Base-by-base conservation (phyloP, 2,797 vertebrate genomes). In the Lophius americanus region DNA sequence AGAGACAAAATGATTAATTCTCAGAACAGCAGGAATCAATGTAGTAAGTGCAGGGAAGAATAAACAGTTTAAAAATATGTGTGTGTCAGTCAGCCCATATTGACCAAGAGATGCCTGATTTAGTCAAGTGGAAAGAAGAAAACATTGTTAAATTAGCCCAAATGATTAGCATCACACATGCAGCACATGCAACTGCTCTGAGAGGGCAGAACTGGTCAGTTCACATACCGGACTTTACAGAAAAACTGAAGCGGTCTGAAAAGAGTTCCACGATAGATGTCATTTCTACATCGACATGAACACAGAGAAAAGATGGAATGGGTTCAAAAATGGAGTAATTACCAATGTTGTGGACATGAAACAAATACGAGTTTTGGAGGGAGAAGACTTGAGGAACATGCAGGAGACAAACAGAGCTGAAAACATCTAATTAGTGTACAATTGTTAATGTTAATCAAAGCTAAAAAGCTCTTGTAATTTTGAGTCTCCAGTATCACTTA, bases 141-240 rank as follows among this genome's bases (percentile, higher is more conserved):
- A 63, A 32, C 33, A 74, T 77, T 35, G 47, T 63, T 58, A 72
- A 23, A 82, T 76, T 62, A 67, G 69, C 48, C 49, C 63, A 47
- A 44, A 70, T 14, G 39, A 75, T 83, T 80, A 85, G 81, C 84
- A 81, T 86, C 83, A 82, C 70, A 82, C 91, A 90, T 92, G 91
- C 92, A 69, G 74, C 64, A 85, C 92, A 92, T 93, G 93, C 91
- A 87, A 64, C 83, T 70, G 82, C 67, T 56, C 84, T 64, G 68
- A 73, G 55, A 85, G 64, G 76, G 68, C 77, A 86, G 78, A 79
- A 69, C 64, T 74, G 76, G 64, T 86, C 88, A 83, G 82, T 81
- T 92, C 92, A 93, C 92, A 88, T 93, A 93, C 92, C 92, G 92
- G 91, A 90, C 89, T 93, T 93, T 93, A 92, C 57, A 91, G 91